Percentiles rank a stretch among this genome's conserved stretches.
These are phyloP conservation scores for Motacilla alba DNA, from an alignment of 2,113 vertebrate species.

Conservation along the genomic window DNA sequence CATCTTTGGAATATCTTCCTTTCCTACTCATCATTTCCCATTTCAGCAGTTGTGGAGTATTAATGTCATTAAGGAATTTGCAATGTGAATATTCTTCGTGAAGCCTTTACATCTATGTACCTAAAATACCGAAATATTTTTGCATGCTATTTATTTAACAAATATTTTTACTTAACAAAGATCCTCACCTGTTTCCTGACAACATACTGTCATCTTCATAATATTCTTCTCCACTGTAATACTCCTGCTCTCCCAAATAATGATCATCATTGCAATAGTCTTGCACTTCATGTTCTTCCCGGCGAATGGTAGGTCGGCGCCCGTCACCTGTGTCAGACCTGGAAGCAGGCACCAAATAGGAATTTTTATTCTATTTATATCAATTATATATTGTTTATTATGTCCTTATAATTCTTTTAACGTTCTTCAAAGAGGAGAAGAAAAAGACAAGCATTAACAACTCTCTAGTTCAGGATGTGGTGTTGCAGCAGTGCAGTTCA, in stretches of 20 bases:
- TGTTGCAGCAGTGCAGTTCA: background rate
- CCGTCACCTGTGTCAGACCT: conserved; percentile 89
- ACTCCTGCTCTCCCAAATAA: conserved; percentile 84
- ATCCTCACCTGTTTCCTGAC: conserved; percentile 82
- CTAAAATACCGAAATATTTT: background rate
- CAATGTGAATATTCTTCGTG: background rate
- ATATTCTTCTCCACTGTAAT: conserved; percentile 94
- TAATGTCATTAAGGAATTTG: background rate
- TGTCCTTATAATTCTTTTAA: background rate
- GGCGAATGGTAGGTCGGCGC: conserved; percentile 84
- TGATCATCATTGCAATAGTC: conserved; percentile 81
- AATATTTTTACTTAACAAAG: background rate
- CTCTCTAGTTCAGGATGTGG: background rate
- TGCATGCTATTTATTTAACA: too few relatives aligned
- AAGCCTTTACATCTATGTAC: background rate
- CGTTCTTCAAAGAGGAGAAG: background rate
- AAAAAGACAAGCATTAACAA: background rate
- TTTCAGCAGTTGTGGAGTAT: background rate
- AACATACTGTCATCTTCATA: conserved; percentile 90
- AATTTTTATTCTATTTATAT: background rate
- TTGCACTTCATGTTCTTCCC: conserved; percentile 78
- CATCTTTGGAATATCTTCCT: background rate
- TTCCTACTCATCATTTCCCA: background rate
- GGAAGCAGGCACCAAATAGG: background rate
- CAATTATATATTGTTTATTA: background rate